Conservation (phyloP, 2,888 invertebrate species). For the Baronia brevicornis region DNA sequence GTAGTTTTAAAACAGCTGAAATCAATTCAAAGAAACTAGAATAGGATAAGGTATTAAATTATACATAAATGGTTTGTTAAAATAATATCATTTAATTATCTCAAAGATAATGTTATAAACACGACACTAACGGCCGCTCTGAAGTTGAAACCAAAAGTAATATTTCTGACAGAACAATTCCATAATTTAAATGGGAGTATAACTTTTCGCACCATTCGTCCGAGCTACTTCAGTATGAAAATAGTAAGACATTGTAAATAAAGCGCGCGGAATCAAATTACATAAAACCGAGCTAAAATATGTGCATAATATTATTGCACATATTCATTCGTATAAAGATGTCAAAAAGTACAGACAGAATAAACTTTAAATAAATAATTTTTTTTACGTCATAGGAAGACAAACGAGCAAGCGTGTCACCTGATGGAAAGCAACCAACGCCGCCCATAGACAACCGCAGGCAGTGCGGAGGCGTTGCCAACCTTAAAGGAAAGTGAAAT, state of each 20-base stretch:
- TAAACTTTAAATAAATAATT: too few species aligned
- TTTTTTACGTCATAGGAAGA: too few species aligned
- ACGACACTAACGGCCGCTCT: constrained; percentile 22
- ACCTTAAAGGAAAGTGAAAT: too few species aligned
- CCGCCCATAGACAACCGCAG: too few species aligned
- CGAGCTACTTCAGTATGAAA: constrained; percentile 64
- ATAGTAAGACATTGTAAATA: constrained; percentile 57
- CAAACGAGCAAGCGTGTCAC: too few species aligned
- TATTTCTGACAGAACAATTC: constrained; percentile 42
- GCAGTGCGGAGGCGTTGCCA: too few species aligned
- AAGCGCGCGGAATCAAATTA: constrained; percentile 52
- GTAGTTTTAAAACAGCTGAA: too few species aligned
- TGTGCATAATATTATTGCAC: constrained; percentile 68
- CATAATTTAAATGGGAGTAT: constrained; percentile 41
- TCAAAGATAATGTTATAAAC: constrained; percentile 18
- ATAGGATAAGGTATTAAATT: constrained; percentile 16
- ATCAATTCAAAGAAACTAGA: too few species aligned
- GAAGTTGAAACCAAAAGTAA: constrained; percentile 26
- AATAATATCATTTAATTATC: constrained; percentile 24
- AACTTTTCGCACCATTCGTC: constrained; percentile 41
- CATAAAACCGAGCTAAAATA: constrained; percentile 59
- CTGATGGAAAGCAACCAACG: too few species aligned
- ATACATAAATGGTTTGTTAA: constrained; percentile 12
- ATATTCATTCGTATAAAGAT: constrained; percentile 63
- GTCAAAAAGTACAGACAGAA: constrained; percentile 50